Evolutionary conservation across 1,140 invertebrate species (phyloP).

Genomic region (Notospermus geniculatus): DNA sequence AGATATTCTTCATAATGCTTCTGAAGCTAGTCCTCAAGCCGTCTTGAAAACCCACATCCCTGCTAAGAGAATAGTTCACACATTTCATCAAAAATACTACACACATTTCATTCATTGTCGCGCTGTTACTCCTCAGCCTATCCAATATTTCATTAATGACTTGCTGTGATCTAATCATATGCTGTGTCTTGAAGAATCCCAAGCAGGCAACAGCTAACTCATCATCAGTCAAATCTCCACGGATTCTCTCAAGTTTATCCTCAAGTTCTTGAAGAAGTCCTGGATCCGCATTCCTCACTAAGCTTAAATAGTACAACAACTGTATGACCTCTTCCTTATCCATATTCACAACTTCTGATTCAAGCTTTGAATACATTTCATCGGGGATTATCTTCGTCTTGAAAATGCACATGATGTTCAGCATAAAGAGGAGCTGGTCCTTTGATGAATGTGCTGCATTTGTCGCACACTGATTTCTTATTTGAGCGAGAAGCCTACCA

Average conservation of each 20-base stretch:
- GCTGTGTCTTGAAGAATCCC: constrained; percentile 1
- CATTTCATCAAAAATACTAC: background rate
- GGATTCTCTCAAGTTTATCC: background rate
- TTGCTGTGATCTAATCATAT: constrained; percentile 2
- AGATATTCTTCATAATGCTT: background rate
- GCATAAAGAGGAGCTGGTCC: background rate
- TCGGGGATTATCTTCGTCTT: background rate
- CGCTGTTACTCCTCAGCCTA: background rate
- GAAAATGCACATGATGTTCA: background rate
- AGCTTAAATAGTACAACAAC: constrained; percentile 1
- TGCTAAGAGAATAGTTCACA: background rate
- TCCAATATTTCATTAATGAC: background rate
- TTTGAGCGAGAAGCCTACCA: too few species aligned
- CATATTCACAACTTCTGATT: constrained; percentile 4
- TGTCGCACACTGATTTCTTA: background rate
- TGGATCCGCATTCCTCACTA: background rate
- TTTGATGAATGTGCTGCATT: background rate
- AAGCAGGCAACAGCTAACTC: constrained; percentile 6
- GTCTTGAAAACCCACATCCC: background rate
- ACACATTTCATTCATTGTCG: background rate
- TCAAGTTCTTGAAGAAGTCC: background rate
- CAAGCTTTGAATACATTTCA: background rate
- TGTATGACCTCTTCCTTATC: constrained; percentile 1
- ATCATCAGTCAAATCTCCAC: background rate
- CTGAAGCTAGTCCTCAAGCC: background rate